These are phyloP conservation scores for Epinotia bilunana DNA, from an alignment of 2,888 invertebrate species.

Conservation along the genomic window DNA sequence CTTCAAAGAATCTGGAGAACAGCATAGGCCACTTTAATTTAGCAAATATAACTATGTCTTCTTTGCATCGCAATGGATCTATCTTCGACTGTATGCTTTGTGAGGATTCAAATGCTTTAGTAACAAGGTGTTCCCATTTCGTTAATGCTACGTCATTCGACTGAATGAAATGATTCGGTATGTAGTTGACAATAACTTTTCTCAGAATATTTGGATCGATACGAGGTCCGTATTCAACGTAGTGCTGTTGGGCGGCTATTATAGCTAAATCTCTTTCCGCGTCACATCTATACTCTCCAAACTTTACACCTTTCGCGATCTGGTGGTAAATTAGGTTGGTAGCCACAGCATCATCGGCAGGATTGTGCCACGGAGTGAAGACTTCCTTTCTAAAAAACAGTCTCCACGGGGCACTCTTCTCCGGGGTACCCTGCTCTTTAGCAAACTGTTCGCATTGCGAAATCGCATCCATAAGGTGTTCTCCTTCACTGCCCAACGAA, in stretches of 20 bases:
- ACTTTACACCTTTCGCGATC: conserved; percentile 93
- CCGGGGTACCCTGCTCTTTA: conserved; percentile 93
- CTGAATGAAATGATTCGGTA: conserved; percentile 90
- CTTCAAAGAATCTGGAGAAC: conserved; percentile 97
- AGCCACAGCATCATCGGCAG: conserved; percentile 90
- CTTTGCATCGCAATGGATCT: conserved; percentile 89
- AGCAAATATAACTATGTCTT: conserved; percentile 95
- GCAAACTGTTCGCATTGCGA: conserved; percentile 98
- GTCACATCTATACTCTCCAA: conserved; percentile 95
- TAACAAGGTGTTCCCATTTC: conserved; percentile 89
- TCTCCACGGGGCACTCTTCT: conserved; percentile 94
- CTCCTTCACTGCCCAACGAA: conserved; percentile 93
- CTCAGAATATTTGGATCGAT: conserved; percentile 88
- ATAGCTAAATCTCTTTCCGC: conserved; percentile 94
- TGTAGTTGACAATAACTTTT: conserved; percentile 89
- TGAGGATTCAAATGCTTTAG: conserved; percentile 88
- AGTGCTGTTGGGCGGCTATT: conserved; percentile 95
- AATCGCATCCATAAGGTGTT: conserved; percentile 98
- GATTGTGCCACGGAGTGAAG: conserved; percentile 96
- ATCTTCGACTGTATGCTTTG: conserved; percentile 88
- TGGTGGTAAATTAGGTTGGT: conserved; percentile 96
- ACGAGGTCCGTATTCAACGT: conserved; percentile 90
- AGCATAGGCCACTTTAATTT: conserved; percentile 97
- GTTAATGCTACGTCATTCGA: conserved; percentile 86
- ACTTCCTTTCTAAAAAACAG: conserved; percentile 95